These are phyloP conservation scores for Zygothrica quintamaculata DNA, from an alignment of 2,888 invertebrate species.

Conservation along the genomic window DNA sequence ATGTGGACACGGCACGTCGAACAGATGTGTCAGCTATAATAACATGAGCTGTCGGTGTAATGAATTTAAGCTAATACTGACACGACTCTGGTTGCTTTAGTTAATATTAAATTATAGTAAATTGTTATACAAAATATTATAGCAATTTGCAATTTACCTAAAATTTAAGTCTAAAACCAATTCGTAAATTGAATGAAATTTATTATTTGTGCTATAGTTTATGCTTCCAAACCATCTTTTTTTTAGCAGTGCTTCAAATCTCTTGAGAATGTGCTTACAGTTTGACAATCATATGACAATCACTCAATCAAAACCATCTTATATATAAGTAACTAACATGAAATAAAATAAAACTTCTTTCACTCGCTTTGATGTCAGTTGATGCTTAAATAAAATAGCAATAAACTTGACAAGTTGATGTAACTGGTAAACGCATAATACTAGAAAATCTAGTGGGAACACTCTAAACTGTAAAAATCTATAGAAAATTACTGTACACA, in stretches of 20 bases:
- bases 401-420: slow-evolving; percentile 43
- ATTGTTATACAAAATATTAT: neutral
- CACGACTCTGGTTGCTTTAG: neutral
- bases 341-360: slow-evolving; percentile 23
- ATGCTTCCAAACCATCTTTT: no score
- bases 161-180: no score
- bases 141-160: no score
- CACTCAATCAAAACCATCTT: neutral
- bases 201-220: no score
- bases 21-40: slow-evolving; percentile 28
- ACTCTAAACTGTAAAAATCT: neutral
- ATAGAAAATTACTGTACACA: no score
- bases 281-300: neutral
- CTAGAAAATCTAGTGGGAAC: neutral
- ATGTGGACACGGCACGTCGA: slow-evolving; percentile 29
- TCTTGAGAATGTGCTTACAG: no score
- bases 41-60: slow-evolving; percentile 6
- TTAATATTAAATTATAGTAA: neutral
- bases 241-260: no score
- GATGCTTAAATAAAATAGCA: slow-evolving; percentile 26
- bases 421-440: slow-evolving; percentile 25
- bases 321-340: slow-evolving; percentile 3
- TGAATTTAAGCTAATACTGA: slow-evolving; percentile 16
- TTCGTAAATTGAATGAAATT: neutral
- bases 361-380: slow-evolving; percentile 33